Evolutionary conservation across 2,113 vertebrate species (phyloP).

Genomic region (Tautogolabrus adspersus): DNA sequence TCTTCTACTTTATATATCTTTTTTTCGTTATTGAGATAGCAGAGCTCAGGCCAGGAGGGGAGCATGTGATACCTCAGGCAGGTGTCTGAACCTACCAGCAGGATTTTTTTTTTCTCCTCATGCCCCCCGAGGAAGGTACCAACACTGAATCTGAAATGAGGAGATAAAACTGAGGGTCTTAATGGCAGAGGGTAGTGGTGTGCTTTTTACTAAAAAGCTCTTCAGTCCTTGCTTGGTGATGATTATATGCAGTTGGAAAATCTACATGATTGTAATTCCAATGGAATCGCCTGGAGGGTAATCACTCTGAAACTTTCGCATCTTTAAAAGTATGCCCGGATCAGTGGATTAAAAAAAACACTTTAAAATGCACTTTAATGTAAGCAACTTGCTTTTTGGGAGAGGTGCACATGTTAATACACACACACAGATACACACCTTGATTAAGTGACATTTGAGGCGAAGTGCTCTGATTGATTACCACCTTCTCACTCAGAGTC

Average conservation of each 20-base stretch:
- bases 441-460: conserved; percentile 68
- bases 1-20: neutral
- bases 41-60: conserved; percentile 22
- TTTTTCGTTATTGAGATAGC: conserved; percentile 42
- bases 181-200: neutral
- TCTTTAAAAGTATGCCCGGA: conserved; percentile 4
- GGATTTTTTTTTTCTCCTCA: neutral
- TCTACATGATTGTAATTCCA: conserved; percentile 10
- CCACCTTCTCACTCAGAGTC: conserved; percentile 41
- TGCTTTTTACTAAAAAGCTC: conserved; percentile 26
- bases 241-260: conserved; percentile 41
- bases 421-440: conserved; percentile 13
- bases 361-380: conserved; percentile 30
- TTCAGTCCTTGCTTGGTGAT: conserved; percentile 6
- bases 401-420: neutral
- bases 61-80: conserved; percentile 49
- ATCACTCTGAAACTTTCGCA: conserved; percentile 16
- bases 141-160: conserved; percentile 46
- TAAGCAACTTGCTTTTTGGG: conserved; percentile 9
- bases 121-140: conserved; percentile 44
- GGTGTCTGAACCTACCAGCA: conserved; percentile 35
- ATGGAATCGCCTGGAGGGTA: neutral
- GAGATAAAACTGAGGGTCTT: conserved; percentile 53
- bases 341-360: conserved; percentile 5
- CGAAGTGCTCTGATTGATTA: conserved; percentile 72